phyloP scores from a whole-genome alignment of 2,888 invertebrate genomes.

The Cheilosia vernalis region DNA sequence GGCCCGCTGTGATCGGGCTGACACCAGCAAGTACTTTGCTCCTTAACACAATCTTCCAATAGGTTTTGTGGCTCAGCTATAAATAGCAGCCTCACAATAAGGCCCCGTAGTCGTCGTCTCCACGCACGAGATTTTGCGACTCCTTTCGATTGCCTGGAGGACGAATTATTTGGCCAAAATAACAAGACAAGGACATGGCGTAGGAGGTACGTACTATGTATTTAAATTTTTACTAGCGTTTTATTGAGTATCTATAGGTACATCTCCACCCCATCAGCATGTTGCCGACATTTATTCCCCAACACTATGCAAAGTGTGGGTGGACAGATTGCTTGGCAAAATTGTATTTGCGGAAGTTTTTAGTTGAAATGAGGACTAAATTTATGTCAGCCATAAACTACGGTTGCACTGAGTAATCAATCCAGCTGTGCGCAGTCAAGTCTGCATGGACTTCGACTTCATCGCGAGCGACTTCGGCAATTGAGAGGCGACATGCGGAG shows the following conservation, averaged over 20 bases:
- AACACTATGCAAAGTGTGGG: conserved; percentile 1
- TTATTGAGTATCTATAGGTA: conserved; percentile 47
- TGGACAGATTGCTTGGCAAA: neutral
- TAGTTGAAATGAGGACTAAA: conserved; percentile 62
- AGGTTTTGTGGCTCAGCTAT: conserved; percentile 42
- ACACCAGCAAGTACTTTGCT: conserved; percentile 40
- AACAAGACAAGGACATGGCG: neutral
- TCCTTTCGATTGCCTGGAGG: conserved; percentile 17
- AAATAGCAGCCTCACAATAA: conserved; percentile 36
- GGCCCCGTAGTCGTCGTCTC: neutral
- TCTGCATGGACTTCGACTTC: conserved; percentile 35
- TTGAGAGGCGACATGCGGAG: conserved; percentile 1
- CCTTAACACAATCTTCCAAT: conserved; percentile 32
- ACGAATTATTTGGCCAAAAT: conserved; percentile 30
- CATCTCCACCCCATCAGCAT: conserved; percentile 17
- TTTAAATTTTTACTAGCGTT: conserved; percentile 37
- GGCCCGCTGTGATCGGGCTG: conserved; percentile 61
- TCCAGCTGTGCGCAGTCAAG: conserved; percentile 37
- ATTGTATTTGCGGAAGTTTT: conserved; percentile 9
- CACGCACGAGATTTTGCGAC: conserved; percentile 9
- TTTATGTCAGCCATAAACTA: conserved; percentile 68
- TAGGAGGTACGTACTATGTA: neutral
- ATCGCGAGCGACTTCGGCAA: conserved; percentile 18
- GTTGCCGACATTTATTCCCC: conserved; percentile 25
- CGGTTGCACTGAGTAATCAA: conserved; percentile 59